Percentiles rank a stretch among this genome's conserved stretches.
phyloP scores from a whole-genome alignment of 1,140 invertebrate species.

The Solenopsis fugax region DNA sequence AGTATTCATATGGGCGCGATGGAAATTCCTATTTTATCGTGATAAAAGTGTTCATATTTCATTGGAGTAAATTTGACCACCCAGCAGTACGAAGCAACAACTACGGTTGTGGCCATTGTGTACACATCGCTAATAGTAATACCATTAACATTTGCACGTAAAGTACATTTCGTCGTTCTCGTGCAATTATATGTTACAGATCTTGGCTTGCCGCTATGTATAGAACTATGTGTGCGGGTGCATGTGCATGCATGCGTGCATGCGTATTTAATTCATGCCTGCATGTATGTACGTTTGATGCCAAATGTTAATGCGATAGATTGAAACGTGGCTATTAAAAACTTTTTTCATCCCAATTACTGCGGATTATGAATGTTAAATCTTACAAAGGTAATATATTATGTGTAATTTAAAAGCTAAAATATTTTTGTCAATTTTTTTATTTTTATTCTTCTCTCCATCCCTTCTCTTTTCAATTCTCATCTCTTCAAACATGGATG shows the following conservation, averaged over 20 bases:
- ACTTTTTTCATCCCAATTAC: neutral
- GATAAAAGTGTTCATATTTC: conserved; percentile 45
- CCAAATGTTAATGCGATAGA: neutral
- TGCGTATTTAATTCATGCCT: conserved; percentile 10
- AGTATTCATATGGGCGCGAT: neutral
- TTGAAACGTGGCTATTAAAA: neutral
- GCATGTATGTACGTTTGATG: neutral
- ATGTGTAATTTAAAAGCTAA: neutral
- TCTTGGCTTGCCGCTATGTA: conserved; percentile 14
- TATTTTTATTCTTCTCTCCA: neutral
- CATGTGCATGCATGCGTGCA: neutral
- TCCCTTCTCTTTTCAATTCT: neutral
- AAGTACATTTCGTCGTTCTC: conserved; percentile 54
- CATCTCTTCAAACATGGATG: neutral
- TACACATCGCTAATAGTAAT: conserved; percentile 47
- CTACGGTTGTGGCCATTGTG: conserved; percentile 5
- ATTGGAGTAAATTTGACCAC: conserved; percentile 50
- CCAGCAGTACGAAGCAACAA: neutral
- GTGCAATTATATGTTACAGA: conserved; percentile 50
- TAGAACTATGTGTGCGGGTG: neutral
- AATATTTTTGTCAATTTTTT: neutral
- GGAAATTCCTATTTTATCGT: conserved; percentile 52
- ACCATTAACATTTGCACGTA: conserved; percentile 51
- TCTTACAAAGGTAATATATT: neutral
- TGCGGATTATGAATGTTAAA: neutral